Evolutionary conservation across 2,797 vertebrate species (phyloP), one percentile per base, ranked within the genome.

Genomic region (Pantherophis alleghaniensis): DNA sequence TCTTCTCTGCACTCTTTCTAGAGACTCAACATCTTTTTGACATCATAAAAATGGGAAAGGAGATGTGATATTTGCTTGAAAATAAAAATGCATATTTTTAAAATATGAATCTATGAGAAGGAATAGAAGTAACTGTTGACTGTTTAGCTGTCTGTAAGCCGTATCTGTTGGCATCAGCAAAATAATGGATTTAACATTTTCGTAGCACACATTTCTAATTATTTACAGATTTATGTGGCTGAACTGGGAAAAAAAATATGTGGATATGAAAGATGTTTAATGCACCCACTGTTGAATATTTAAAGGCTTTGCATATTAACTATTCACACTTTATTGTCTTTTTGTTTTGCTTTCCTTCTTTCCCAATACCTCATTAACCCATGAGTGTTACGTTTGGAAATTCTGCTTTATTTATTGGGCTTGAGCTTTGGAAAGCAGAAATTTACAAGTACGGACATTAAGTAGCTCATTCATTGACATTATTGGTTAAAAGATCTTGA

Each of bases 391-490:
- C 56, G 87, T 93, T 55, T 95, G 94, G 0, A 0, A 56, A 37
- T 89, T 91, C 0, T 0, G 9, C 95, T 89, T 92, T 91, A 90
- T 93, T 10, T 32, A 51, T 74, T 87, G 74, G 32, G 37, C 79
- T 93, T 88, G 88, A 83, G 57, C 95, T 91, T 57, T 74, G 92
- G 92, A 89, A 95, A 95, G 90, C 91, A 92, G 93, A 92, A 89
- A 88, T 88, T 88, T 89, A 69, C 60, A 93, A 22, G 83, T 92
- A 7, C 87, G 89, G 92, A 88, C 74, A 42, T 94, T 91, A 51
- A 92, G 89, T 91, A 83, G 88, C 91, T 95, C 88, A 24, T 90
- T 92, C 89, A 28, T 94, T 95, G 96, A 95, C 93, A 93, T 93
- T 74, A 26, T 0, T 0, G 88, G 88, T 94, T 92, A 94, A 97